Percentiles rank a stretch among this genome's conserved stretches.
These are phyloP conservation scores for Mythimna impura DNA, from an alignment of 2,888 invertebrate species.

Conservation along the genomic window DNA sequence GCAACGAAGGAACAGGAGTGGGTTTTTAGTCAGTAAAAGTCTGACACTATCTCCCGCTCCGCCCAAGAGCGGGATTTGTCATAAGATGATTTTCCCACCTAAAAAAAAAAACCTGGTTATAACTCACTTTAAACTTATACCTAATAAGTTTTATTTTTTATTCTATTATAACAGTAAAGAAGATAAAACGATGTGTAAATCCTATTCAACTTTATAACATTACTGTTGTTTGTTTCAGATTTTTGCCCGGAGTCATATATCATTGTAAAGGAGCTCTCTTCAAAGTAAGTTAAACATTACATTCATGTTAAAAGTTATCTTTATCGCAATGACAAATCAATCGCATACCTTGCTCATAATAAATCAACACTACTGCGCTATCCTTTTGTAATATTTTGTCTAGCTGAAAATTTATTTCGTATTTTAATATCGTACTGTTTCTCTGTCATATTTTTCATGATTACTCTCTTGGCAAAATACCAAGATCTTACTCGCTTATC, in stretches of 20 bases:
- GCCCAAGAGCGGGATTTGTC: too few relatives aligned
- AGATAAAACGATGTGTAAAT: conserved; percentile 25
- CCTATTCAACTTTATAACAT: conserved; percentile 43
- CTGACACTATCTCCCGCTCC: too few relatives aligned
- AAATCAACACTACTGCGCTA: conserved; percentile 55
- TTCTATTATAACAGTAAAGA: background rate
- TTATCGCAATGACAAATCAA: conserved; percentile 64
- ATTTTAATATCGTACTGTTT: conserved; percentile 84
- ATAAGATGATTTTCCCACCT: too few relatives aligned
- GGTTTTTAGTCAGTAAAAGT: too few relatives aligned
- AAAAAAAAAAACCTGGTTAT: too few relatives aligned
- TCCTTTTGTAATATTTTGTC: conserved; percentile 70
- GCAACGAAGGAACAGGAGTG: too few relatives aligned
- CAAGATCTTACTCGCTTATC: conserved; percentile 86
- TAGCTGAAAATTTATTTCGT: conserved; percentile 79
- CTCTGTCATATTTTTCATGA: conserved; percentile 86
- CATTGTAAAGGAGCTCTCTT: conserved; percentile 84
- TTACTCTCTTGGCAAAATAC: conserved; percentile 86
- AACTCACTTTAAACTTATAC: conserved; percentile 26
- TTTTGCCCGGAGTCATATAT: conserved; percentile 88
- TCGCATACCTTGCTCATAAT: conserved; percentile 56
- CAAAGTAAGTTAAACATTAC: conserved; percentile 79
- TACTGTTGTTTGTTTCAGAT: conserved; percentile 82
- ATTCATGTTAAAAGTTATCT: conserved; percentile 5
- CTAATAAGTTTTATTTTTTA: conserved; percentile 6